Conservation (phyloP, 2,888 invertebrate species). For the Ormyrus nitidulus region DNA sequence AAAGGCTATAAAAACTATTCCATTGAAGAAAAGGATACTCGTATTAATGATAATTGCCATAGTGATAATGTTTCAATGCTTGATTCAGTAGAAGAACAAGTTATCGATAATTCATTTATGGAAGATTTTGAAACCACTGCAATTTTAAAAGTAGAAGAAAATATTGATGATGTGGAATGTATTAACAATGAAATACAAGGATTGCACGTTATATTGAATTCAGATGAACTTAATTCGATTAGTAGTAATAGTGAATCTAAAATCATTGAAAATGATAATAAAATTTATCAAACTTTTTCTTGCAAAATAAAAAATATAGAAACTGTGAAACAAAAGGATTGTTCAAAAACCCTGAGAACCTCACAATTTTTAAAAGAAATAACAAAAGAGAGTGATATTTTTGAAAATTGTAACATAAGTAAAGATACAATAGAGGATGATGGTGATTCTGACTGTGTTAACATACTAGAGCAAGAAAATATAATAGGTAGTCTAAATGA, state of each 20-base stretch:
- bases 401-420: constrained; percentile 51
- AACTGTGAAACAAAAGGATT: background rate
- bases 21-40: background rate
- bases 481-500: constrained; percentile 71
- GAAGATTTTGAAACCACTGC: constrained; percentile 31
- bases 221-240: constrained; percentile 16
- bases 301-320: background rate
- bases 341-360: background rate
- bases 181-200: constrained; percentile 12
- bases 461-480: constrained; percentile 63
- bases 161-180: background rate
- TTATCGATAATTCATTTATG: background rate
- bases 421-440: constrained; percentile 9
- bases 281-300: constrained; percentile 7
- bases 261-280: constrained; percentile 4
- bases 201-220: constrained; percentile 19
- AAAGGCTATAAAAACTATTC: background rate
- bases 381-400: constrained; percentile 49
- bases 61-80: constrained; percentile 1
- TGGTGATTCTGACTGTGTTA: constrained; percentile 64
- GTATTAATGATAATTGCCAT: background rate
- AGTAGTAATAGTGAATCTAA: constrained; percentile 15
- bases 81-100: constrained; percentile 1
- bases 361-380: constrained; percentile 28
- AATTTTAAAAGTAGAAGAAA: constrained; percentile 22